Percentiles rank a stretch among this genome's conserved stretches.
These are phyloP conservation scores for Sciurus carolinensis DNA, from an alignment of 2,797 vertebrate genomes.

Conservation along the genomic window DNA sequence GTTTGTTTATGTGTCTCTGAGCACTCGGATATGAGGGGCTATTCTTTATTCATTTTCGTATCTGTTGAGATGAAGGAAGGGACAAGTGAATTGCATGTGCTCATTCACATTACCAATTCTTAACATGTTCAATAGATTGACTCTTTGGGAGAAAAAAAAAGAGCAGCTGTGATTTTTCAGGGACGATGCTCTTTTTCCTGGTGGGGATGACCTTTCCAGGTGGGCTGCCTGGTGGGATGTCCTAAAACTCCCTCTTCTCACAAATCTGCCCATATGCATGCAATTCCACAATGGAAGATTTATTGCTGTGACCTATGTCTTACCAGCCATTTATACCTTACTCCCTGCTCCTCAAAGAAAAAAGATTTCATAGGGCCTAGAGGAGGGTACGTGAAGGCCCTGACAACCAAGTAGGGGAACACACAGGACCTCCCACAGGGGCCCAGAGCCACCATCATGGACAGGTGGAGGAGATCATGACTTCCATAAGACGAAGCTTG, in stretches of 20 bases:
- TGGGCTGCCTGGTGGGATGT: neutral
- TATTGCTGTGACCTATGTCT: neutral
- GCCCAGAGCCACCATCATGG: rapidly evolving
- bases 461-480: rapidly evolving
- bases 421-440: neutral
- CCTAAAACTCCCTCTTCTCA: neutral
- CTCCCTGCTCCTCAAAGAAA: neutral
- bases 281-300: neutral
- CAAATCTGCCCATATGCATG: neutral
- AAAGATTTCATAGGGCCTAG: neutral
- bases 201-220: neutral
- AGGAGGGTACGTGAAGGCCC: neutral
- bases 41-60: neutral
- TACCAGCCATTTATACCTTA: neutral
- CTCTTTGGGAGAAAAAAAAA: neutral
- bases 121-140: neutral
- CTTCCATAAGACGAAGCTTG: neutral
- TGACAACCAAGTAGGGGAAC: neutral
- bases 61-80: neutral
- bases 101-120: neutral
- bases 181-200: neutral
- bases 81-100: neutral
- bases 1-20: neutral
- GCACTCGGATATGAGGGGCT: neutral
- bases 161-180: neutral